phyloP scores from a whole-genome alignment of 1,140 invertebrate genomes.

The Drosophila sproati region DNA sequence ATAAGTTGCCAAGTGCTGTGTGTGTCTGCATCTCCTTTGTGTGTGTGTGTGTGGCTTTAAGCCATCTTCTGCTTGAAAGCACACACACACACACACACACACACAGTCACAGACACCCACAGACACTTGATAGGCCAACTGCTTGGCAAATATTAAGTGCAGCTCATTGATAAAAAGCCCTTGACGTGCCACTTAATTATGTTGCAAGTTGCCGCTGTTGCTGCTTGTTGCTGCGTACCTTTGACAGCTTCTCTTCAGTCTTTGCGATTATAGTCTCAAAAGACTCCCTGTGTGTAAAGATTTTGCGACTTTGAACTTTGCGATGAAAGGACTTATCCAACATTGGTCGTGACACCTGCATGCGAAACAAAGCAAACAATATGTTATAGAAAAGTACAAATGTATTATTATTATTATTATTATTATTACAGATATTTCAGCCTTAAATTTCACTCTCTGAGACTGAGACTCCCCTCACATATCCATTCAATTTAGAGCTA shows the following conservation, averaged over 20 bases:
- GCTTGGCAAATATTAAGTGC: slow-evolving; percentile 22
- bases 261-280: slow-evolving; percentile 95
- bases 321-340: slow-evolving; percentile 95
- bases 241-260: slow-evolving; percentile 94
- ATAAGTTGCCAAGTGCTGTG: slow-evolving; percentile 18
- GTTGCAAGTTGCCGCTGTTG: slow-evolving; percentile 5
- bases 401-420: too few relatives aligned
- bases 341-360: slow-evolving; percentile 91
- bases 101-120: slow-evolving; percentile 6
- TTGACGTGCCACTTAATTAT: slow-evolving; percentile 36
- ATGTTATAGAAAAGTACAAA: background rate
- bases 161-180: slow-evolving; percentile 26
- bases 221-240: slow-evolving; percentile 86
- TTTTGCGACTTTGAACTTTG: slow-evolving; percentile 96
- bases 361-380: slow-evolving; percentile 29
- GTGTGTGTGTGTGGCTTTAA: slow-evolving; percentile 5
- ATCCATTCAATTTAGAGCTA: background rate
- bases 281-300: slow-evolving; percentile 95
- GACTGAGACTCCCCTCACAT: background rate
- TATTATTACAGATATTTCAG: too few relatives aligned
- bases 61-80: slow-evolving; percentile 6
- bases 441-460: too few relatives aligned
- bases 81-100: background rate
- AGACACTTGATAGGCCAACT: slow-evolving; percentile 22
- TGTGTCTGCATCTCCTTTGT: background rate